Evolutionary conservation across 2,888 invertebrate species (phyloP).

Genomic region (Psylliodes chrysocephalus): DNA sequence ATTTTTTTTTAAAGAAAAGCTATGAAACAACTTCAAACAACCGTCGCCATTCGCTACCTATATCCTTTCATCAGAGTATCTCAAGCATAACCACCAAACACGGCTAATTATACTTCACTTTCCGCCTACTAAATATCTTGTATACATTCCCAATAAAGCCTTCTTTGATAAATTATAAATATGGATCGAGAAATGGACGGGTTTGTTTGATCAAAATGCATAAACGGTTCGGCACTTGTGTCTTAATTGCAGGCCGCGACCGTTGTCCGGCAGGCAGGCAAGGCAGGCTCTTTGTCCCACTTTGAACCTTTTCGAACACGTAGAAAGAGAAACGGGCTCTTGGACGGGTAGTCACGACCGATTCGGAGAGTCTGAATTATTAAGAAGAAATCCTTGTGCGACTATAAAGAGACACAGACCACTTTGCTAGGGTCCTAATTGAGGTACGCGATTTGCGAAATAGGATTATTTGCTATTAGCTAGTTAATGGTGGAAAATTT

Average conservation of each 20-base stretch:
- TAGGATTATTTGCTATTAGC: slow-evolving; percentile 40
- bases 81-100: neutral
- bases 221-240: slow-evolving; percentile 56
- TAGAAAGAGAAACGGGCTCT: slow-evolving; percentile 34
- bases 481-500: slow-evolving; percentile 24
- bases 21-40: neutral
- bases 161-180: slow-evolving; percentile 54
- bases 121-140: slow-evolving; percentile 18
- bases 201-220: slow-evolving; percentile 58
- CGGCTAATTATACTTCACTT: neutral
- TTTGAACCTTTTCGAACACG: slow-evolving; percentile 35
- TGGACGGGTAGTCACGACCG: slow-evolving; percentile 52
- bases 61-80: neutral
- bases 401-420: slow-evolving; percentile 50
- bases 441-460: slow-evolving; percentile 51
- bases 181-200: slow-evolving; percentile 47
- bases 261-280: slow-evolving; percentile 50
- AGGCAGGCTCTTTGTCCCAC: slow-evolving; percentile 2
- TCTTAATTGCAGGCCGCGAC: slow-evolving; percentile 52
- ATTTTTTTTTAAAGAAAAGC: too few relatives aligned
- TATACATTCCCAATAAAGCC: slow-evolving; percentile 27
- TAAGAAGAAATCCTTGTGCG: slow-evolving; percentile 56
- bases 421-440: slow-evolving; percentile 53
- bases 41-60: neutral
- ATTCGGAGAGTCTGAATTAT: slow-evolving; percentile 55